Conservation (phyloP, 2,113 vertebrate species). For the Lampris megalopsis region DNA sequence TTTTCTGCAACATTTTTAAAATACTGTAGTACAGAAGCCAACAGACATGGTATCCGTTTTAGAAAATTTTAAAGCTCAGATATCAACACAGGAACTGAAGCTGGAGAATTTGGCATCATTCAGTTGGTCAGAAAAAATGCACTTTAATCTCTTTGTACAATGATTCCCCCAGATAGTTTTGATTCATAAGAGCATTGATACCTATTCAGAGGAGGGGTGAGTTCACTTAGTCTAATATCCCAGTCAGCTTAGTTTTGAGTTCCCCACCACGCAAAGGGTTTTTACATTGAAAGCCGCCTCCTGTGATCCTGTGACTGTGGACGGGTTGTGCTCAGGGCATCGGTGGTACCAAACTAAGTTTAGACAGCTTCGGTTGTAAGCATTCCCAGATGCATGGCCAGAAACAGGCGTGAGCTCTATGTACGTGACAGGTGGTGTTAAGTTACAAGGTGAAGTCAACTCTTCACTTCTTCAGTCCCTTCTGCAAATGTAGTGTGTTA, state of each 20-base stretch:
- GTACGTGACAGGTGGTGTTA: too few relatives aligned
- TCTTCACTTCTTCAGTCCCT: too few relatives aligned
- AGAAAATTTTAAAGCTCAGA: not conserved
- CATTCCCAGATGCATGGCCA: too few relatives aligned
- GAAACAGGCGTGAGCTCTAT: too few relatives aligned
- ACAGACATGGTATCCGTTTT: not conserved
- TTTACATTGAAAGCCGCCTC: not conserved
- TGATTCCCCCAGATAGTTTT: not conserved
- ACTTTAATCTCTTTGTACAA: not conserved
- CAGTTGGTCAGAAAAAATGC: not conserved
- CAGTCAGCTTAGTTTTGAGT: constrained; percentile 20
- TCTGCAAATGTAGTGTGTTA: too few relatives aligned
- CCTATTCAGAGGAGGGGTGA: constrained; percentile 28
- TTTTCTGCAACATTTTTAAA: not conserved
- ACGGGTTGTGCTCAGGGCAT: too few relatives aligned
- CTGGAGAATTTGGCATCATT: not conserved
- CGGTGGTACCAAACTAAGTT: too few relatives aligned
- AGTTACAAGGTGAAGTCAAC: too few relatives aligned
- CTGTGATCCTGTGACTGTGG: too few relatives aligned
- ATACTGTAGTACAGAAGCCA: constrained; percentile 4
- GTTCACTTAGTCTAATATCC: not conserved
- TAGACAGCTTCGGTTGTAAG: too few relatives aligned
- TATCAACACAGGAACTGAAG: not conserved
- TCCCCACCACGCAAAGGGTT: not conserved
- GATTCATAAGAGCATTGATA: not conserved